Conservation (phyloP, 2,797 vertebrate species). For the Xerus rutilus region DNA sequence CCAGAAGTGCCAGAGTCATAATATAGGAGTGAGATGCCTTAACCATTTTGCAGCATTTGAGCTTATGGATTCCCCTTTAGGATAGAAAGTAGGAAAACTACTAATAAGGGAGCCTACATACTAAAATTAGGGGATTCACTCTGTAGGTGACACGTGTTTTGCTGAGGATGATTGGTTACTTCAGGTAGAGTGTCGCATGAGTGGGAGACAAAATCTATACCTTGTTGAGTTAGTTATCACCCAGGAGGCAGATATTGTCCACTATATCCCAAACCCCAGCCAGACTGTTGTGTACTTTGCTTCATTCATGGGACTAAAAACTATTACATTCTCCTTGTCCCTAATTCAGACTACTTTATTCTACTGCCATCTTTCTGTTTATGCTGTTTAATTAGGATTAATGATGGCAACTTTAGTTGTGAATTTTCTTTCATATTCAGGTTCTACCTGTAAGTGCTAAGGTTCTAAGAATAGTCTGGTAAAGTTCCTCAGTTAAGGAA, state of each 20-base stretch:
- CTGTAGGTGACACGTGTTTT: background rate
- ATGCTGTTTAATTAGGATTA: constrained; percentile 62
- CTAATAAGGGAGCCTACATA: background rate
- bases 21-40: background rate
- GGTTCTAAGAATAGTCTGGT: constrained; percentile 32
- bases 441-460: constrained; percentile 65
- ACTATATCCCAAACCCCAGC: background rate
- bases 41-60: background rate
- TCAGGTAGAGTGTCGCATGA: background rate
- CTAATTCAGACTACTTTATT: constrained; percentile 63
- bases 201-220: background rate
- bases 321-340: constrained; percentile 7
- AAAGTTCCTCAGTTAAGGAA: constrained; percentile 45
- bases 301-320: background rate
- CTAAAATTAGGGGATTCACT: background rate
- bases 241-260: background rate
- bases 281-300: background rate
- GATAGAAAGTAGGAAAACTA: constrained; percentile 20
- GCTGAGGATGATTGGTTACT: background rate
- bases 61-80: background rate
- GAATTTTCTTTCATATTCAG: constrained; percentile 39
- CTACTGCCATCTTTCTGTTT: constrained; percentile 64
- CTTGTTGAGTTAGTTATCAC: background rate
- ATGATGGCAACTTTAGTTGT: constrained; percentile 56
- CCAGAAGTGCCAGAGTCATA: background rate